These are phyloP conservation scores for Scolopax mira DNA, from an alignment of 2,113 vertebrate genomes.

Conservation along the genomic window DNA sequence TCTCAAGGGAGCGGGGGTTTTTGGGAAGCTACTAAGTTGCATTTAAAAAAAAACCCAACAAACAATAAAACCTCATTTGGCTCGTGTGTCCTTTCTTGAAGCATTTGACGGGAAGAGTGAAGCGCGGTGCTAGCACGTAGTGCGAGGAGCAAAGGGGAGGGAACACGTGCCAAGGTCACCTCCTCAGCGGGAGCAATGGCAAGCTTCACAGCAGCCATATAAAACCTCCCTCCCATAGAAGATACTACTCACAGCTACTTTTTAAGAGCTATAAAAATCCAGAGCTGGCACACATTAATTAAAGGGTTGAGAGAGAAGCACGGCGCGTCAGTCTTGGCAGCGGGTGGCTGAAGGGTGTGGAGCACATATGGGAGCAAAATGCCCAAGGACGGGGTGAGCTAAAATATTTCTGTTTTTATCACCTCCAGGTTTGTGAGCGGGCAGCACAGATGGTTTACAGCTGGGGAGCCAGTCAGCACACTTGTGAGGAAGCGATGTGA, in stretches of 20 bases:
- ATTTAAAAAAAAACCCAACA: neutral
- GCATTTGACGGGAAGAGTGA: slow-evolving; percentile 37
- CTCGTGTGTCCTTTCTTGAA: slow-evolving; percentile 39
- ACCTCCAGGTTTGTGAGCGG: neutral
- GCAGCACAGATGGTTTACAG: slow-evolving; percentile 33
- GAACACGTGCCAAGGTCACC: neutral
- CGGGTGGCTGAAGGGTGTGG: neutral
- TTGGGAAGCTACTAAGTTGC: neutral
- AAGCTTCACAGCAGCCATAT: neutral
- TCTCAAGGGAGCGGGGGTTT: neutral
- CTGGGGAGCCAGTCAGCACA: neutral
- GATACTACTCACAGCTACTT: neutral
- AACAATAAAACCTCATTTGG: neutral
- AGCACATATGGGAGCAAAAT: neutral
- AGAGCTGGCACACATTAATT: slow-evolving; percentile 12
- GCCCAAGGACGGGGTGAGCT: neutral
- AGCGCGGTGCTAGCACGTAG: neutral
- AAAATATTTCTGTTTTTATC: neutral
- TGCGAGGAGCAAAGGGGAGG: neutral
- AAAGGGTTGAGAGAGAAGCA: neutral
- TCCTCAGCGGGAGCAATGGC: neutral
- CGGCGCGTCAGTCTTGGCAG: neutral
- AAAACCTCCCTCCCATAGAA: neutral
- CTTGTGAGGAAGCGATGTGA: neutral
- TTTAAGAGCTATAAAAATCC: slow-evolving; percentile 39